Evolutionary conservation across 2,113 vertebrate genomes (phyloP), one percentile per base, ranked within the genome.

Genomic region (Glaucomys volans): DNA sequence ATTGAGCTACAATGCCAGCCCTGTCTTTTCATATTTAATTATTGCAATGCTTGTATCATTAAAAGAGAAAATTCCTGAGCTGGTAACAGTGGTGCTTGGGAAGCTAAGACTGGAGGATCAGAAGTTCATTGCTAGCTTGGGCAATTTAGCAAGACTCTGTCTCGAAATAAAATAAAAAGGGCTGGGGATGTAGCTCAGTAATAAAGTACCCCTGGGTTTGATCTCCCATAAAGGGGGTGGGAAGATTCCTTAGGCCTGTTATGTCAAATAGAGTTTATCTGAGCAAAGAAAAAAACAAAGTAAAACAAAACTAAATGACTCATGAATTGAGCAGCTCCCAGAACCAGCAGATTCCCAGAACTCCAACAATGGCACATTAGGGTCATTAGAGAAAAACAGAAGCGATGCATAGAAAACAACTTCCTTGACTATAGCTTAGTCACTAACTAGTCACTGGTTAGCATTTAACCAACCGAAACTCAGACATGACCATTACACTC

Each of bases 1-100:
- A 47, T 9, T 47, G 44, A 47, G 44, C 5, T 8, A 47, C 44
- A 47, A 47, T 9, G 7, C 44, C 44, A 47, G 44, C 44, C 47
- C 69, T 83, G 26, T 26, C 16, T 40, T 86, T 86, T 66, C 35
- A 40, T 91, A 13, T 87, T 62, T 94, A 91, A 64, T 82, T 84
- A 75, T 32, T 83, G 69, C 42, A 44, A 72, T 37, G 47, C 64
- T 74, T 95, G 32, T 88, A 32, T 32, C 32, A 22, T 67, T 18
- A 40, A 67, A 52, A 67, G 72, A 57, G 32, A 67, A 44, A 67
- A 69, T 69, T 69, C 35, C 35, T 69, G 35, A 69, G 9, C 35
- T 18, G 7, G 66, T 22, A 14, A n/a, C 2, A 30, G 16, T 69
- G 16, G 66, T n/a, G 12, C 35, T n/a, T 69, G 66, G 35, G 66